Evolutionary conservation across 2,797 vertebrate genomes (phyloP).

Genomic region (Galaxias olidus): DNA sequence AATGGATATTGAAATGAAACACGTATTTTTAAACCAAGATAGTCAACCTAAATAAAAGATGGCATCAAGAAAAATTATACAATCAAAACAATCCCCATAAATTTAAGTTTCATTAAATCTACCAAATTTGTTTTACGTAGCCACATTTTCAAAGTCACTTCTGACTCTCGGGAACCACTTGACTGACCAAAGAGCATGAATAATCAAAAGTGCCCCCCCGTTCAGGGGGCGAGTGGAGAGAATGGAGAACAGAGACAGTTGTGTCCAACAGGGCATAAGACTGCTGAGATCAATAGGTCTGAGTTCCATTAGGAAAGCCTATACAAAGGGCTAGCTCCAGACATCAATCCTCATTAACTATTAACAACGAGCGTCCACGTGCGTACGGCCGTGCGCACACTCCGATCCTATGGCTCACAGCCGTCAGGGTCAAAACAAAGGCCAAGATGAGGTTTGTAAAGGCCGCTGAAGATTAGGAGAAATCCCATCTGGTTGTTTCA

Average conservation of each 20-base stretch:
- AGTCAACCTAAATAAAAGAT: too few relatives aligned
- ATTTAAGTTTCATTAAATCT: neutral
- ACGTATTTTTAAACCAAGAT: too few relatives aligned
- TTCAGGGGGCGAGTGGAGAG: conserved; percentile 22
- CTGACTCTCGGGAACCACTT: conserved; percentile 9
- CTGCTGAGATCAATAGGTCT: conserved; percentile 68
- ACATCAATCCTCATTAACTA: conserved; percentile 81
- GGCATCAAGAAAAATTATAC: too few relatives aligned
- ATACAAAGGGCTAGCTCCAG: conserved; percentile 66
- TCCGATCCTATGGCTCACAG: conserved; percentile 25
- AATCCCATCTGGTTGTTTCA: conserved; percentile 6
- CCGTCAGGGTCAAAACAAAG: conserved; percentile 32
- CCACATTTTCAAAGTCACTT: neutral
- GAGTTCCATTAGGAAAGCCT: conserved; percentile 73
- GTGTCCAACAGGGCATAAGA: conserved; percentile 68
- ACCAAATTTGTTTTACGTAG: neutral
- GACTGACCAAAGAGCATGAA: conserved; percentile 29
- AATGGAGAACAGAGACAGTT: conserved; percentile 39
- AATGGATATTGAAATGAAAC: too few relatives aligned
- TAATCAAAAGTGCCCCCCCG: conserved; percentile 37
- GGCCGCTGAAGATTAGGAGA: conserved; percentile 19
- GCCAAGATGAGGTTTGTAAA: conserved; percentile 34
- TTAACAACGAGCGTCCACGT: conserved; percentile 69
- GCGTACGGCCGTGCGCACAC: conserved; percentile 32
- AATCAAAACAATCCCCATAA: neutral